Evolutionary conservation across 1,140 invertebrate species (phyloP).

Genomic region (Probaryconus sp.): DNA sequence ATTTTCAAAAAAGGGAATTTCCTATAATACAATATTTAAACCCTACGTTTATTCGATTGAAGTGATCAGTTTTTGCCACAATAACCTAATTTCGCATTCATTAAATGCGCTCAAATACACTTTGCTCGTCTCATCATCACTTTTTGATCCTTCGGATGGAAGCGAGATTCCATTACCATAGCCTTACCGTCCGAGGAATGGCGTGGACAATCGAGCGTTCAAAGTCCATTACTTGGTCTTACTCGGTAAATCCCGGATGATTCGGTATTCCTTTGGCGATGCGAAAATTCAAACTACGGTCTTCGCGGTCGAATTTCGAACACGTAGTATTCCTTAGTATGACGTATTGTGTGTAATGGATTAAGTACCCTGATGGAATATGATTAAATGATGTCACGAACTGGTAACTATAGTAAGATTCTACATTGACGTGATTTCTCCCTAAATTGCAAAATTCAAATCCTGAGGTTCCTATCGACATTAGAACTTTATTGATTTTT

Average conservation of each 20-base stretch:
- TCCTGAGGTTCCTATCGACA: too few species aligned
- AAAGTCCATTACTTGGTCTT: constrained; percentile 38
- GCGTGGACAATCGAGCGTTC: constrained; percentile 21
- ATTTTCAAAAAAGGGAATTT: too few species aligned
- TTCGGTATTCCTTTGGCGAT: constrained; percentile 29
- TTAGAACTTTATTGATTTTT: too few species aligned
- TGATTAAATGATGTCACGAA: constrained; percentile 47
- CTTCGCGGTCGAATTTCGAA: constrained; percentile 33
- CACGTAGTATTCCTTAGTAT: constrained; percentile 38
- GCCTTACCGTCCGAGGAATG: background rate
- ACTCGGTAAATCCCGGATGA: constrained; percentile 34
- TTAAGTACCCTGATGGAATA: constrained; percentile 28
- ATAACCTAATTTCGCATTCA: constrained; percentile 32
- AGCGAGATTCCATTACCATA: constrained; percentile 23
- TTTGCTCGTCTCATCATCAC: constrained; percentile 35
- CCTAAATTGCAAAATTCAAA: background rate
- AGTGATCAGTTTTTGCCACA: constrained; percentile 1
- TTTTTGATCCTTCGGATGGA: constrained; percentile 37
- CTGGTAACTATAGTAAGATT: constrained; percentile 10
- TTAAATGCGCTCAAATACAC: constrained; percentile 30
- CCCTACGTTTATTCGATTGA: background rate
- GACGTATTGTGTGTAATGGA: constrained; percentile 39
- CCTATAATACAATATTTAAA: too few species aligned
- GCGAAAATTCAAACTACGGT: constrained; percentile 32
- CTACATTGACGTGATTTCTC: constrained; percentile 40